Conservation (phyloP, 2,888 invertebrate species). For the Philaethria dido region DNA sequence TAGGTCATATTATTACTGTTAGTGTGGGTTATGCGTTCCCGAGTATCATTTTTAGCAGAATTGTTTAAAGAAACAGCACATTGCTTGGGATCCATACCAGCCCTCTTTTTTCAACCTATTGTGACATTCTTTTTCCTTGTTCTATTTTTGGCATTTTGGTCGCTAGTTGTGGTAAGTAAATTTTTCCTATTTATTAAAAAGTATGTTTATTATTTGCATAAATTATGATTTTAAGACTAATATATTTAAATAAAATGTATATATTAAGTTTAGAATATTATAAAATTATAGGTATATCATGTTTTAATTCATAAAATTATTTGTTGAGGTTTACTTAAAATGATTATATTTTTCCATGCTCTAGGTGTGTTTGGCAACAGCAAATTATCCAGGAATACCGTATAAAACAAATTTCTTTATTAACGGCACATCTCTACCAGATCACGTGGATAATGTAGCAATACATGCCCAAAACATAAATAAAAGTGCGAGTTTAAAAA, state of each 20-base stretch:
- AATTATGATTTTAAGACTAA: no score
- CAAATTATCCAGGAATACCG: slow-evolving; percentile 87
- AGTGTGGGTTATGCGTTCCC: slow-evolving; percentile 90
- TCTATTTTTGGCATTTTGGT: slow-evolving; percentile 93
- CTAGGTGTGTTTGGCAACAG: slow-evolving; percentile 90
- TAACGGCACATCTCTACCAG: slow-evolving; percentile 61
- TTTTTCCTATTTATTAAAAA: no score
- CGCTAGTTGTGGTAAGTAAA: slow-evolving; percentile 89
- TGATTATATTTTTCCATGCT: slow-evolving; percentile 43
- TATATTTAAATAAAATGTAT: no score
- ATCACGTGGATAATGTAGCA: slow-evolving; percentile 58
- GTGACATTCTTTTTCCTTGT: slow-evolving; percentile 91
- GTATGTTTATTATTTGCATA: no score
- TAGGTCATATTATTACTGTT: slow-evolving; percentile 89
- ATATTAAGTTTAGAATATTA: no score
- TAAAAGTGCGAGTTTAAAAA: slow-evolving; percentile 60
- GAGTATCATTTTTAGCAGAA: slow-evolving; percentile 91
- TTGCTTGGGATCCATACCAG: slow-evolving; percentile 93
- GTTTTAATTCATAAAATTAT: no score
- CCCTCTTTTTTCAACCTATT: slow-evolving; percentile 92
- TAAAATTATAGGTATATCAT: no score
- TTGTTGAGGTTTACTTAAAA: no score
- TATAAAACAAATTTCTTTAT: slow-evolving; percentile 72
- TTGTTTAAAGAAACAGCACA: slow-evolving; percentile 95
- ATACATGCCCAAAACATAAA: slow-evolving; percentile 61